Percentiles rank a stretch among this genome's conserved stretches.
Conservation (phyloP, 2,888 invertebrate genomes). For the Stramonita haemastoma region DNA sequence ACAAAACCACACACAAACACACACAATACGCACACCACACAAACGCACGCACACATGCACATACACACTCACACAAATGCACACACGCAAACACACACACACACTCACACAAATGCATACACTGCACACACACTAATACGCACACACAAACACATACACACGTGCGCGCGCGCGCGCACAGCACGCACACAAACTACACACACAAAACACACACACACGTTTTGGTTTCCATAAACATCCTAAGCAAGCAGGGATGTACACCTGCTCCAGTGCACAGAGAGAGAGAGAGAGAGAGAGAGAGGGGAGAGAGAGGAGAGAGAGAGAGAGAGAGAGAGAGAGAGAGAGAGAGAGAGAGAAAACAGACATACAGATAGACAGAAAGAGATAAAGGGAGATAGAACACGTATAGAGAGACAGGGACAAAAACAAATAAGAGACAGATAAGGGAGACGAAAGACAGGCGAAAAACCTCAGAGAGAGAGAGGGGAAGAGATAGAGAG, state of each 20-base stretch:
- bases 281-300: neutral
- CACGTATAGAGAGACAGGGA: conserved; percentile 20
- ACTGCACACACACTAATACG: neutral
- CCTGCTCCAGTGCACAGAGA: neutral
- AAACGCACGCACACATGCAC: neutral
- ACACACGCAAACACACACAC: neutral
- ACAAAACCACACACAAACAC: neutral
- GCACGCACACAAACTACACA: neutral
- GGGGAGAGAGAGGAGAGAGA: too few relatives aligned
- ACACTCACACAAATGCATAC: neutral
- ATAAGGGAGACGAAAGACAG: too few relatives aligned
- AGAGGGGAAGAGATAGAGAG: neutral
- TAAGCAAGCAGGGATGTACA: neutral
- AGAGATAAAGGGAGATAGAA: neutral
- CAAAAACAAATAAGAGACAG: too few relatives aligned
- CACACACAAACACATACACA: neutral
- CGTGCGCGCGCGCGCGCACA: too few relatives aligned
- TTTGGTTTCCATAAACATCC: too few relatives aligned
- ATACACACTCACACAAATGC: neutral
- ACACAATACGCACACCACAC: neutral
- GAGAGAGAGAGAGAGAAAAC: neutral
- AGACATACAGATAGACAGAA: neutral
- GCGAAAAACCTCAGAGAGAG: too few relatives aligned
- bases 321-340: too few relatives aligned
- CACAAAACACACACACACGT: too few relatives aligned